Evolutionary conservation across 2,888 invertebrate genomes (phyloP).

Genomic region (Luperina nickerlii): DNA sequence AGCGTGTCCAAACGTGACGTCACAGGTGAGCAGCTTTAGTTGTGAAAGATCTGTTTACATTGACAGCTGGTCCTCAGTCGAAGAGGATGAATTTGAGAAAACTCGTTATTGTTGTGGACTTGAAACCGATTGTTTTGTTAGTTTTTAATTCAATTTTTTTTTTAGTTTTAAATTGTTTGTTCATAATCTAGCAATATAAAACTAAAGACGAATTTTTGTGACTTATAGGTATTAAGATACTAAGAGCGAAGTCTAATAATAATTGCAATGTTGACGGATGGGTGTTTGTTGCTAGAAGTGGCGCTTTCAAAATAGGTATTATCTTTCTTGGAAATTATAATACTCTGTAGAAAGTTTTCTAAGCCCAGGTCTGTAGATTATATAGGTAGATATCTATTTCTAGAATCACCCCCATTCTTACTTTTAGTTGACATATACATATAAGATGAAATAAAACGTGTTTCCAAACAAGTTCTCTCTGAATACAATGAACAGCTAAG

Average conservation of each 20-base stretch:
- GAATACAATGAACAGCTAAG: conserved; percentile 11
- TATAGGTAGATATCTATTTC: not conserved
- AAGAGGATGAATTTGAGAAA: not conserved
- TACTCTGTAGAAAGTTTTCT: not conserved
- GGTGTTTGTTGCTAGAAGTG: not conserved
- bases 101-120: not conserved
- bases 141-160: not conserved
- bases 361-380: not conserved
- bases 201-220: no score
- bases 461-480: conserved; percentile 13
- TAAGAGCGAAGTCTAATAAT: not conserved
- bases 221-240: not conserved
- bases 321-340: no score
- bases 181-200: not conserved
- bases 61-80: not conserved
- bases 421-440: not conserved
- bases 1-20: conserved; percentile 40
- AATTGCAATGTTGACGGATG: not conserved
- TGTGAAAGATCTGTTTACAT: not conserved
- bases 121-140: not conserved
- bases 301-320: not conserved
- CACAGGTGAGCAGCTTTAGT: not conserved
- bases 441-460: not conserved
- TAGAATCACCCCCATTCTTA: not conserved
- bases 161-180: no score